A percentile compares a stretch with the other conserved stretches of the same genome.
Conservation (phyloP, 2,113 vertebrate species). For the Eurystomus gularis region DNA sequence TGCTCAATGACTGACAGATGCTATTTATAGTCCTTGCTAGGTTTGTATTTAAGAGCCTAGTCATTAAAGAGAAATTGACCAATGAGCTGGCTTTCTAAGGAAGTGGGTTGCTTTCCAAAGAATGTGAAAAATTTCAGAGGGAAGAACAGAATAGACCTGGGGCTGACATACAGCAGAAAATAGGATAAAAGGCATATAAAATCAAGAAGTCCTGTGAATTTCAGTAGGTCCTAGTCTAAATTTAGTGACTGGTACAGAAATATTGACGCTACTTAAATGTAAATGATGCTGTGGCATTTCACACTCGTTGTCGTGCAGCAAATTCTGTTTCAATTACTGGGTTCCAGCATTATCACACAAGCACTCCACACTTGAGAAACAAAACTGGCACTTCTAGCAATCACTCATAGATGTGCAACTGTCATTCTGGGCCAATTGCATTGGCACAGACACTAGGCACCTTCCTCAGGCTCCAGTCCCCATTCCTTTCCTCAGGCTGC, state of each 20-base stretch:
- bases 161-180: background rate
- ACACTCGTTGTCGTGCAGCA: background rate
- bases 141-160: background rate
- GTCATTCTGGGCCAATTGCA: background rate
- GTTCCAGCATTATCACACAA: background rate
- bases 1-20: background rate
- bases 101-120: background rate
- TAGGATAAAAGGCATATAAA: background rate
- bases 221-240: background rate
- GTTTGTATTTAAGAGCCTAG: background rate
- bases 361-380: background rate
- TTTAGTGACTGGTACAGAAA: background rate
- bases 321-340: background rate
- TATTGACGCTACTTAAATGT: background rate
- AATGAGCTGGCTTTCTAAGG: background rate
- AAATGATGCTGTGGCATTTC: background rate
- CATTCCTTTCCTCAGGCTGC: background rate
- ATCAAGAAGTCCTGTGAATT: background rate
- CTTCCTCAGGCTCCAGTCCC: background rate
- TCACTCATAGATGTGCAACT: background rate
- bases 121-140: background rate
- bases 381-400: background rate
- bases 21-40: background rate
- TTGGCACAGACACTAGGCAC: fast-evolving
- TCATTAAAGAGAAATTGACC: background rate